These are phyloP conservation scores for Clostera curtula DNA, from an alignment of 2,888 invertebrate species.

Conservation along the genomic window DNA sequence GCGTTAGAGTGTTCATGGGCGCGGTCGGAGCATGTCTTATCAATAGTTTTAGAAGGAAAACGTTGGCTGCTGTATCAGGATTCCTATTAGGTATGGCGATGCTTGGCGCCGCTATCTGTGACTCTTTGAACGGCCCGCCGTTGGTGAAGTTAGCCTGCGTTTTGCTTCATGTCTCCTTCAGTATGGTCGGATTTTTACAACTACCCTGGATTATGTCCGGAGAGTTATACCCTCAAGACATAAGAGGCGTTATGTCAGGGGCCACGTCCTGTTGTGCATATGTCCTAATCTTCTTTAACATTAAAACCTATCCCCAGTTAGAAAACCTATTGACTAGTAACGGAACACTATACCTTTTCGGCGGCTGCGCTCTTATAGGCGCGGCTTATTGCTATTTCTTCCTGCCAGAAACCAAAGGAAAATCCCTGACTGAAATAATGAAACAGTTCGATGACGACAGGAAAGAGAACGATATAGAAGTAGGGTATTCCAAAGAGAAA, in stretches of 20 bases:
- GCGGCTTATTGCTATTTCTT: slow-evolving; percentile 76
- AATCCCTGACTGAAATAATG: slow-evolving; percentile 80
- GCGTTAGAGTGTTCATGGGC: slow-evolving; percentile 79
- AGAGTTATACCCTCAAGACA: slow-evolving; percentile 80
- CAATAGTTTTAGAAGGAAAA: slow-evolving; percentile 77
- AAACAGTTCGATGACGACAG: slow-evolving; percentile 71
- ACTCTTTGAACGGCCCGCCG: slow-evolving; percentile 70
- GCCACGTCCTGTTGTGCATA: slow-evolving; percentile 82
- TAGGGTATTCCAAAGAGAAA: slow-evolving; percentile 40
- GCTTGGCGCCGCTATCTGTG: slow-evolving; percentile 77
- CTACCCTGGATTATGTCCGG: slow-evolving; percentile 85
- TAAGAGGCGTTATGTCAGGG: slow-evolving; percentile 81
- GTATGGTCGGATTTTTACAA: slow-evolving; percentile 83
- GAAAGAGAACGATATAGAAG: slow-evolving; percentile 49
- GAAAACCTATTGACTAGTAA: slow-evolving; percentile 74
- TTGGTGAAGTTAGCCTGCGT: slow-evolving; percentile 74
- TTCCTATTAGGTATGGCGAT: slow-evolving; percentile 78
- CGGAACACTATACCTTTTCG: slow-evolving; percentile 78
- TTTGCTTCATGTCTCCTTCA: slow-evolving; percentile 80
- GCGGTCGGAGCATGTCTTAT: slow-evolving; percentile 79
- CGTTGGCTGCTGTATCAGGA: slow-evolving; percentile 78
- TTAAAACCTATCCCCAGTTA: slow-evolving; percentile 81
- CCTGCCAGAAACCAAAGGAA: slow-evolving; percentile 82
- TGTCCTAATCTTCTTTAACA: slow-evolving; percentile 79
- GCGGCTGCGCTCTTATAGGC: slow-evolving; percentile 74